Percentiles rank a stretch among this genome's conserved stretches.
phyloP scores from a whole-genome alignment of 92 coral and sea anemone species.

The Siderastrea radians region DNA sequence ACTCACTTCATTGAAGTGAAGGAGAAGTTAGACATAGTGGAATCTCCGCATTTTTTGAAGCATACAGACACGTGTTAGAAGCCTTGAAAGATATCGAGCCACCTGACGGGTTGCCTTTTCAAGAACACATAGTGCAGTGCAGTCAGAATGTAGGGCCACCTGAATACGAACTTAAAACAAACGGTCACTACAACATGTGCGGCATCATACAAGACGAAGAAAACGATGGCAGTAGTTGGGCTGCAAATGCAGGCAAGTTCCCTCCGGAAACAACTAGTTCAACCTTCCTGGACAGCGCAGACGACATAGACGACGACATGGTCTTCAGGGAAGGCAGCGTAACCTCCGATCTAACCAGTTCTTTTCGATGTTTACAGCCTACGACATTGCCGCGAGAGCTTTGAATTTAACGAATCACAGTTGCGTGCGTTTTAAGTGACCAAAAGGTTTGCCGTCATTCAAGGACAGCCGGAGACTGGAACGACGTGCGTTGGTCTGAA shows the following conservation, averaged over 20 bases:
- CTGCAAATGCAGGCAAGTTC: background rate
- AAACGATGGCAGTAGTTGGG: background rate
- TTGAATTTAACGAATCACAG: constrained; percentile 88
- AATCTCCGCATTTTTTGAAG: constrained; percentile 82
- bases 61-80: constrained; percentile 79
- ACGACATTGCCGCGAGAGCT: constrained; percentile 24
- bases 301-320: background rate
- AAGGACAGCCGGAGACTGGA: too few relatives aligned
- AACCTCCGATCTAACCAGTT: background rate
- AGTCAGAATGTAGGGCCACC: constrained; percentile 22
- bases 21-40: constrained; percentile 74
- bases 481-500: too few relatives aligned
- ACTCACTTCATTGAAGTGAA: constrained; percentile 40
- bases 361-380: background rate
- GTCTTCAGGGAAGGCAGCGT: background rate
- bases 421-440: constrained; percentile 78
- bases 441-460: constrained; percentile 85
- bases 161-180: background rate
- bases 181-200: background rate
- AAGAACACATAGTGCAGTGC: constrained; percentile 78
- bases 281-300: too few relatives aligned
- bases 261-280: background rate
- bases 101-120: constrained; percentile 74
- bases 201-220: background rate
- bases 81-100: constrained; percentile 69